Conservation (phyloP, 2,888 invertebrate genomes). For the Ceriagrion tenellum region DNA sequence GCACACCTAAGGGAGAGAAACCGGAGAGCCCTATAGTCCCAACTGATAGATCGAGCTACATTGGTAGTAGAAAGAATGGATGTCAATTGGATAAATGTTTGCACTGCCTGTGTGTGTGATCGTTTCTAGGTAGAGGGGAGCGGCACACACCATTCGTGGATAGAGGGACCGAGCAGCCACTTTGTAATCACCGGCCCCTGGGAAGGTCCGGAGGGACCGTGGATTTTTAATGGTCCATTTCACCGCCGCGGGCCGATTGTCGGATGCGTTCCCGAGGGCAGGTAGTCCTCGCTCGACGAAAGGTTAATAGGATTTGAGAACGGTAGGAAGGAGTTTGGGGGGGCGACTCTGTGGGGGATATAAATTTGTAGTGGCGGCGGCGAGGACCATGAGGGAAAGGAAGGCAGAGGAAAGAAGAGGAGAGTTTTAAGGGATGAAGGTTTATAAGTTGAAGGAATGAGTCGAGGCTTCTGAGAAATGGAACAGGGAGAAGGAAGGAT, state of each 20-base stretch:
- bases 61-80: background rate
- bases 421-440: background rate
- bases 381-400: background rate
- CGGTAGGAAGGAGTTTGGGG: background rate
- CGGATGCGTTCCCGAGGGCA: background rate
- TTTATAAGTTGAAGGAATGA: background rate
- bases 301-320: conserved; percentile 39
- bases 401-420: background rate
- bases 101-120: background rate
- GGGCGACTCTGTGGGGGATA: background rate
- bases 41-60: background rate
- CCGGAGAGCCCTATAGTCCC: background rate
- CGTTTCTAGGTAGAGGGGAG: background rate
- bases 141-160: background rate
- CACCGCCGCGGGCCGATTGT: conserved; percentile 4
- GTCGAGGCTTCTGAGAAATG: background rate
- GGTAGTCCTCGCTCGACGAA: background rate
- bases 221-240: conserved; percentile 21
- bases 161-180: background rate
- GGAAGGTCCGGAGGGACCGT: background rate
- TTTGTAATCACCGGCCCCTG: background rate
- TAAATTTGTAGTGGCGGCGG: conserved; percentile 31
- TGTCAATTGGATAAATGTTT: background rate
- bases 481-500: background rate
- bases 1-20: background rate